Evolutionary conservation across 2,113 vertebrate genomes (phyloP).

Genomic region (Vombatus ursinus): DNA sequence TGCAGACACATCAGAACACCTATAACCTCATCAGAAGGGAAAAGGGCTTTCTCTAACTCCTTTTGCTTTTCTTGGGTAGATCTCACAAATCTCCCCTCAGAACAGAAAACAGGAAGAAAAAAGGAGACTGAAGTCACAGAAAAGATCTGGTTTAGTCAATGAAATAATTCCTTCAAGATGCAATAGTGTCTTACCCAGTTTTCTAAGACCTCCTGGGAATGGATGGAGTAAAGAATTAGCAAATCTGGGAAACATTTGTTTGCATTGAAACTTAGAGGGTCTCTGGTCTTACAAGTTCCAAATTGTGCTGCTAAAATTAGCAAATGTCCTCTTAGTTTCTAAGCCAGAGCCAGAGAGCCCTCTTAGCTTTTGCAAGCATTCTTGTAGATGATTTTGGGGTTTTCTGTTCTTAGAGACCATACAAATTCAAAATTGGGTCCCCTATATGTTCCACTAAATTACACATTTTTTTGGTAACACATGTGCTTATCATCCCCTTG

Average conservation of each 20-base stretch:
- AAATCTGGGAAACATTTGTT: not conserved
- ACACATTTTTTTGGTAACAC: not conserved
- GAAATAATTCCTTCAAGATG: not conserved
- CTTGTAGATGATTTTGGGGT: not conserved
- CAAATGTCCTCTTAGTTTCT: not conserved
- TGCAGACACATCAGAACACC: not conserved
- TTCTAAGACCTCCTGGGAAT: not conserved
- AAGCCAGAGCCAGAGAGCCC: not conserved
- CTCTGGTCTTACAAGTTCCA: not conserved
- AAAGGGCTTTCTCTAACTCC: not conserved
- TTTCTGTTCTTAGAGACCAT: not conserved
- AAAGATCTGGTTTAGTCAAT: not conserved
- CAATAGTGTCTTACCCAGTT: not conserved
- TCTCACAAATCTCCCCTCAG: not conserved
- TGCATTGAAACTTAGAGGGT: not conserved
- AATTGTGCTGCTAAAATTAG: not conserved
- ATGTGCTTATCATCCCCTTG: not conserved
- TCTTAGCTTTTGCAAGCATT: not conserved
- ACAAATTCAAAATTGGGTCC: not conserved
- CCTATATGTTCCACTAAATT: not conserved
- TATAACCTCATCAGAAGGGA: not conserved
- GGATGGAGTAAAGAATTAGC: not conserved
- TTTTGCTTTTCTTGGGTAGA: not conserved
- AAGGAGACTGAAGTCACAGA: not conserved
- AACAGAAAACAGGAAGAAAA: not conserved